A percentile compares a stretch with the other conserved stretches of the same genome.
Conservation (phyloP, 2,888 invertebrate species). For the Drosophila pseudotalamancana region DNA sequence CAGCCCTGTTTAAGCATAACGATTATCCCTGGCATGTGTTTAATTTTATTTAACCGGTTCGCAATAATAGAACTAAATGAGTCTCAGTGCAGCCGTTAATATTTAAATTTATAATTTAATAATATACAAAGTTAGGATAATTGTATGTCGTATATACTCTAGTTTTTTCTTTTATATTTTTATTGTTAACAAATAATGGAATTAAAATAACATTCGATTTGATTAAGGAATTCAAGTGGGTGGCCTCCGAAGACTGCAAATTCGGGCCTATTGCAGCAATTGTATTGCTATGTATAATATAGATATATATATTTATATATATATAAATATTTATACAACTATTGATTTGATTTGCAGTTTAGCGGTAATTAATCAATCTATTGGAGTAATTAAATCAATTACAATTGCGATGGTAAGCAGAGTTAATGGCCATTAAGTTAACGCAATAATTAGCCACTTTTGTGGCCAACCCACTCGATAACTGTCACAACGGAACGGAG, state of each 20-base stretch:
- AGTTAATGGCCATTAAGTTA: conserved; percentile 54
- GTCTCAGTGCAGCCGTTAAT: no score
- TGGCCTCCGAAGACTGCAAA: conserved; percentile 47
- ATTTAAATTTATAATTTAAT: no score
- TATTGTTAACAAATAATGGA: conserved; percentile 52
- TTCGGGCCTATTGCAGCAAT: conserved; percentile 51
- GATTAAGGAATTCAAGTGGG: conserved; percentile 49
- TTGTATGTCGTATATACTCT: conserved; percentile 1
- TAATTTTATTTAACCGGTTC: no score
- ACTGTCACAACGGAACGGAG: conserved; percentile 65
- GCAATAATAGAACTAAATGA: no score
- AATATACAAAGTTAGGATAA: neutral
- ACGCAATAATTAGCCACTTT: conserved; percentile 64
- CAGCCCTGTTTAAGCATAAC: no score
- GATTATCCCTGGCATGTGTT: no score
- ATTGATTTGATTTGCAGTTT: conserved; percentile 8
- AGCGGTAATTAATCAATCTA: conserved; percentile 35
- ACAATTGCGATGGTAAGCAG: conserved; percentile 56
- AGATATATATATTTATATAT: neutral
- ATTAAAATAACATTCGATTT: conserved; percentile 60
- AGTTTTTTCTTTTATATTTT: conserved; percentile 9
- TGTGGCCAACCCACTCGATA: conserved; percentile 50
- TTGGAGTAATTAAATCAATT: conserved; percentile 57
- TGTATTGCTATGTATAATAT: neutral
- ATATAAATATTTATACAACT: neutral